Evolutionary conservation across 1,140 invertebrate genomes (phyloP), one percentile per base, ranked within the genome.

Genomic region (Mizuhopecten yessoensis): DNA sequence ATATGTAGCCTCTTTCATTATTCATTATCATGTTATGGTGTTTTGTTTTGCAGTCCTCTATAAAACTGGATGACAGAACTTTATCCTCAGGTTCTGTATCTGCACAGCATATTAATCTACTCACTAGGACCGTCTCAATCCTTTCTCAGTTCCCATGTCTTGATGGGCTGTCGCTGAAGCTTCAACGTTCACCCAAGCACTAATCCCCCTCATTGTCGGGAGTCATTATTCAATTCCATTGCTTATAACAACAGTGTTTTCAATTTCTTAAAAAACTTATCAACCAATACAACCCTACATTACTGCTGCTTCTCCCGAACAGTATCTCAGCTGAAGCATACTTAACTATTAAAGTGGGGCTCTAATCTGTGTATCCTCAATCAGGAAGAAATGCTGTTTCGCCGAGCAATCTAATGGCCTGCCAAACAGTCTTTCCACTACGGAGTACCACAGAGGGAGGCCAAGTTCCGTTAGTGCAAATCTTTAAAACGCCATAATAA

Each of bases 401-500:
- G 17, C 57, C 9, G n/a, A 75, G 9, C 57, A 75, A 75, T 75
- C 57, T 75, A 75, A 75, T 75, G 57, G 57, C 9, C 57, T 75
- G 57, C 57, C 57, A 75, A 75, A 75, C 57, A 75, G 57, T 29
- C 57, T 75, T 75, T 7, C 57, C 57, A 75, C 57, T 75, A 75
- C 11, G 5, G 57, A 75, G 57, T 17, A 7, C 23, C 57, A n/a
- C 57, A 75, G 57, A 29, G 57, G 57, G 57, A 29, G 57, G n/a
- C 57, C 57, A 75, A 75, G 57, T 75, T 75, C 57, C 11, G 57
- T 29, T 17, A 75, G 57, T 75, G 57, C 57, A 75, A 29, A 75
- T 75, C 57, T 75, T 75, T 75, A 75, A 75, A 75, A 75, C n/a
- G 23, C 57, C 57, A 75, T 75, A 75, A 75, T 75, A 75, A 75